Conservation (phyloP, 2,113 vertebrate genomes). For the Anarhynchus alexandrinus region DNA sequence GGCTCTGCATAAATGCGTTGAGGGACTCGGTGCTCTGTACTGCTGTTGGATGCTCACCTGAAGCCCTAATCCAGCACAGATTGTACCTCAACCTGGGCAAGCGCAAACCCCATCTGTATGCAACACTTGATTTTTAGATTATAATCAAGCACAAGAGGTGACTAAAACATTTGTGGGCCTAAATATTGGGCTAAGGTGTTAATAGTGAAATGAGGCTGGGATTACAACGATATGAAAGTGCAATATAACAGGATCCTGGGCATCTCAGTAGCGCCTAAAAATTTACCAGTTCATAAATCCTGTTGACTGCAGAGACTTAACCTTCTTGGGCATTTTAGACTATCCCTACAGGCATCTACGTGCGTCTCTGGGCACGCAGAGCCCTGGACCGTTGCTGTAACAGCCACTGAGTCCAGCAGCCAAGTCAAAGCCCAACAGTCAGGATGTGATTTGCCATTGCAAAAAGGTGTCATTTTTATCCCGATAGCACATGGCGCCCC, state of each 20-base stretch:
- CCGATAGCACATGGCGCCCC: not conserved
- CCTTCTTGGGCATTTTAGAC: not conserved
- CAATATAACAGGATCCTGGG: not conserved
- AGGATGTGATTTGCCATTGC: not conserved
- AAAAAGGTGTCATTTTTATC: not conserved
- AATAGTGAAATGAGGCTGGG: not conserved
- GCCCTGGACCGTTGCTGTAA: not conserved
- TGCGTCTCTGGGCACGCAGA: not conserved
- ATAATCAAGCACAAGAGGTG: not conserved
- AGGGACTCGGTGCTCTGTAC: not conserved
- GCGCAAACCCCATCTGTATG: not conserved
- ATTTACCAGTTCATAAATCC: not conserved
- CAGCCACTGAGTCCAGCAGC: not conserved
- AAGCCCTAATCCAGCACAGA: not conserved
- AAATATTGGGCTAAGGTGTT: not conserved
- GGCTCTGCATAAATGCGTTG: not conserved
- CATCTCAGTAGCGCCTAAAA: not conserved
- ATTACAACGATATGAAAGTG: not conserved
- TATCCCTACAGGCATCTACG: not conserved
- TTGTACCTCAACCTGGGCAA: not conserved
- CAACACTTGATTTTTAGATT: not conserved
- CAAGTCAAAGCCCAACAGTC: not conserved
- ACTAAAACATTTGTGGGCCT: not conserved
- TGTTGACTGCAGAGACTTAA: not conserved
- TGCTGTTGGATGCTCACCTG: not conserved